Conservation (phyloP, 2,888 invertebrate genomes). For the Trissonchulus latispiculum region DNA sequence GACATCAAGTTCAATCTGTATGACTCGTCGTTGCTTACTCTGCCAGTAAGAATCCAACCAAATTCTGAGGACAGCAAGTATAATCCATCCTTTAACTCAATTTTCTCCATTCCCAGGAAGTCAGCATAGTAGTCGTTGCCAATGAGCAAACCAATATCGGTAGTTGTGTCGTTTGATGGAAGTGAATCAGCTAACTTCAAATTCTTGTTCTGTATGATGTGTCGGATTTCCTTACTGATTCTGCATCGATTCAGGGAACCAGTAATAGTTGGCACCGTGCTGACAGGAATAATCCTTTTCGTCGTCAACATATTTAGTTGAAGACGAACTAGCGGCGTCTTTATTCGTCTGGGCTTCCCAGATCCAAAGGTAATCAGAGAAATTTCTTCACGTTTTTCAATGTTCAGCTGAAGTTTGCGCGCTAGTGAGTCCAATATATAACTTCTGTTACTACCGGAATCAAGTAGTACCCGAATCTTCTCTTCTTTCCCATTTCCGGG, state of each 20-base stretch:
- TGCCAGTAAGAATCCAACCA: neutral
- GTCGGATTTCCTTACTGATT: no score
- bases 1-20: no score
- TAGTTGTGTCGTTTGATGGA: neutral
- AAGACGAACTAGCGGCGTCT: no score
- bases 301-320: no score
- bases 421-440: neutral
- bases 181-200: neutral
- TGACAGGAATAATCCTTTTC: no score
- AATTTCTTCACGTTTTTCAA: no score
- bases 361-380: no score
- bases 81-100: neutral
- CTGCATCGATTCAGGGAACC: no score
- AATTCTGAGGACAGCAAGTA: neutral
- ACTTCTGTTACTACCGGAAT: neutral
- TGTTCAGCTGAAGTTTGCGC: no score
- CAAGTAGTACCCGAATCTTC: neutral
- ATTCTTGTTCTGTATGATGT: neutral
- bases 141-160: neutral
- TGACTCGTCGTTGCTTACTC: neutral
- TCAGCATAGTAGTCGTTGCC: neutral
- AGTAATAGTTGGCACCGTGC: no score
- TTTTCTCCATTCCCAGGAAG: neutral
- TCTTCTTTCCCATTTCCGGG: neutral
- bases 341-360: no score